Evolutionary conservation across 2,797 vertebrate species (phyloP), one percentile per base, ranked within the genome.

Genomic region (Borostomias antarcticus): DNA sequence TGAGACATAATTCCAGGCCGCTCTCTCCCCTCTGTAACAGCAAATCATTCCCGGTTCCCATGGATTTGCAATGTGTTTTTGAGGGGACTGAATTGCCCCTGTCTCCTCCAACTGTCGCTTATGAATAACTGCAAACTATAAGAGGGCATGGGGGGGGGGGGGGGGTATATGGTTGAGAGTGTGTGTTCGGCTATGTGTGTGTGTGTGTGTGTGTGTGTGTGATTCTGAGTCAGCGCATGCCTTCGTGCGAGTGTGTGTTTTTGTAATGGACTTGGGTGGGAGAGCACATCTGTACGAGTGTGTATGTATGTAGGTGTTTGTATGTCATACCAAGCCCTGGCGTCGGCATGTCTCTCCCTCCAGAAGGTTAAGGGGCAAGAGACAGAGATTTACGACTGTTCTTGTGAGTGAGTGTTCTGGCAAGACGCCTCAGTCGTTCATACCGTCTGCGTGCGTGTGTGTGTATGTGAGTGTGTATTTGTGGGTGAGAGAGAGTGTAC

Each of bases 261-360:
- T 58, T 68, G 59, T 51, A n/a, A 29, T 28, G 58, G 62, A 67
- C 70, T 29, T 28, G 28, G 3, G 2, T 57, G 8, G 28, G 65
- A 60, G 69, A 57, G 21, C 3, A 21, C 37, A 62, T 25, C 15
- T 29, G 52, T 32, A 2, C 58, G 30, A 57, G 60, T n/a, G 48
- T 79, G 78, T 67, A 76, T 56, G 73, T 80, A 75, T 58, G 26
- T 80, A 17, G 40, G 11, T 23, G 15, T 52, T 17, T n/a, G 63
- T 65, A 82, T 81, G 86, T 83, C 85, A 85, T 81, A 67, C 45
- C 5, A 51, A 11, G 56, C 51, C 68, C 64, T 23, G 91, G 90
- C 90, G 91, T 91, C 89, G 81, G 72, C 25, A 66, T 88, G 90
- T 92, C 87, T 92, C 87, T 59, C 23, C 84, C 68, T 84, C 81